A percentile compares a stretch with the other conserved stretches of the same genome.
Conservation (phyloP, 2,113 vertebrate genomes). For the Tenrec ecaudatus region DNA sequence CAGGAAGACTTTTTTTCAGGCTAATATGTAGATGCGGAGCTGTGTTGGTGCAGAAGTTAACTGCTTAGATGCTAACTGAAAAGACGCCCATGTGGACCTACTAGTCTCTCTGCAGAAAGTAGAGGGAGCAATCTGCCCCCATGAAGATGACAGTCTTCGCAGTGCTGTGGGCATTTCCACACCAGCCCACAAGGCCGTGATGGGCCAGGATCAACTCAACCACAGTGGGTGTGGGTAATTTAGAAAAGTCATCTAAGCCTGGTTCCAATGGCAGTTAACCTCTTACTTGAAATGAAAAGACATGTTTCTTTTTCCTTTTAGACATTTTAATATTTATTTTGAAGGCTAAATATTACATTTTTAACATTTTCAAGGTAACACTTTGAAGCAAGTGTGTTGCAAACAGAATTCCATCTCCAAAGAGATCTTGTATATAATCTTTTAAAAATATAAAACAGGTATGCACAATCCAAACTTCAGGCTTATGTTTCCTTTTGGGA, state of each 20-base stretch:
- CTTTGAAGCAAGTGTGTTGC: background rate
- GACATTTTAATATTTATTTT: background rate
- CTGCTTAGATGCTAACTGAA: background rate
- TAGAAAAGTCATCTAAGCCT: background rate
- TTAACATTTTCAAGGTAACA: slow-evolving; percentile 45
- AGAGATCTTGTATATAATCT: slow-evolving; percentile 19
- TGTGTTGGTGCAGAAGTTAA: background rate
- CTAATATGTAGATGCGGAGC: background rate
- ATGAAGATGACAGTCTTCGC: background rate
- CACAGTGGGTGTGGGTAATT: background rate
- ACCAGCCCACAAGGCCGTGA: background rate
- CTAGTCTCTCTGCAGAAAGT: background rate
- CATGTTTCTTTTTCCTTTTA: background rate
- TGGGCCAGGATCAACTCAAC: background rate
- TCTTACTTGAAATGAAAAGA: background rate
- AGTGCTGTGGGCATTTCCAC: background rate
- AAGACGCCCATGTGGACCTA: background rate
- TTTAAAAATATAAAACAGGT: slow-evolving; percentile 35
- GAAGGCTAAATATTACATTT: background rate
- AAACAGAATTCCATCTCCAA: background rate
- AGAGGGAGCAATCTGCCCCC: background rate
- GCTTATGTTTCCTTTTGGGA: background rate
- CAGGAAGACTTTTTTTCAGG: background rate
- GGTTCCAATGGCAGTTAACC: background rate
- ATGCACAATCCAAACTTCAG: background rate